These are phyloP conservation scores for Etheostoma cragini DNA, from an alignment of 2,113 vertebrate species.

Conservation along the genomic window DNA sequence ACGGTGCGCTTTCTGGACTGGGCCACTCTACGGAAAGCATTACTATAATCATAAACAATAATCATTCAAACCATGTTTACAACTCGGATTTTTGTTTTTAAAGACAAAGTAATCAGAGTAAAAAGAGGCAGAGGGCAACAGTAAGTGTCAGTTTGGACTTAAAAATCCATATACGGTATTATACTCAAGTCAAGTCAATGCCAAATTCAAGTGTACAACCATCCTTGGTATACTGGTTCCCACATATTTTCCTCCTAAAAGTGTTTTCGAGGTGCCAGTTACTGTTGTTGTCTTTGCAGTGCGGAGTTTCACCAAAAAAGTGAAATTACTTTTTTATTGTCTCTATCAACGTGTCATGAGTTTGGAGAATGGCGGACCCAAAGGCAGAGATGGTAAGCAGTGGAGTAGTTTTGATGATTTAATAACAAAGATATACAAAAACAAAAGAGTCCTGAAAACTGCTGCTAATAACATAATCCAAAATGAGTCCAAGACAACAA, in stretches of 20 bases:
- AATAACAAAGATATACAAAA: no score
- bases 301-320: background rate
- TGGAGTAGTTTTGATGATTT: no score
- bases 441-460: no score
- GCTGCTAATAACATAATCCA: no score
- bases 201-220: background rate
- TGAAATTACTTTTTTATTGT: background rate
- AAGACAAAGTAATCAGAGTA: background rate
- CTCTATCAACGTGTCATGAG: no score
- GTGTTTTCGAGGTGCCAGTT: background rate
- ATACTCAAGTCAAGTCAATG: background rate
- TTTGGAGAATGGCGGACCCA: no score
- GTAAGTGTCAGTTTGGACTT: background rate
- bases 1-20: no score
- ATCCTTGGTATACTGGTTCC: background rate
- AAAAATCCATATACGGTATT: background rate
- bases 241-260: no score
- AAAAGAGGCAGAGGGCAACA: background rate
- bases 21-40: no score
- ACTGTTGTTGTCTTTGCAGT: background rate
- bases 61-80: background rate
- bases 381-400: no score
- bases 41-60: no score
- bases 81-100: background rate
- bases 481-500: no score